Evolutionary conservation across 2,888 invertebrate species (phyloP).

Genomic region (Drosophila barbarae): DNA sequence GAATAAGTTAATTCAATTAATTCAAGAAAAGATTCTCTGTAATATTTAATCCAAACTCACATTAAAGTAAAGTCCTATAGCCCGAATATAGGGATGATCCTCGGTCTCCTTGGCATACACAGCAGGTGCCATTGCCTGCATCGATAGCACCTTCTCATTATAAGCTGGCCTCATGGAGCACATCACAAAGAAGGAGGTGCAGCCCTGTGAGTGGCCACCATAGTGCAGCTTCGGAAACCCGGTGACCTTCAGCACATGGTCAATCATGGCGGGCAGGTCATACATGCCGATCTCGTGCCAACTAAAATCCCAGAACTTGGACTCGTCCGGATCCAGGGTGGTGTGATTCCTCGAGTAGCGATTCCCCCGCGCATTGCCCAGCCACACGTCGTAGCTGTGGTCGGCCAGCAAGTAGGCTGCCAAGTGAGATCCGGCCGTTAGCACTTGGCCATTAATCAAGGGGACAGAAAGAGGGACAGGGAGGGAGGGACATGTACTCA

Average conservation of each 20-base stretch:
- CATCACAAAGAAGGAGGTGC: slow-evolving; percentile 86
- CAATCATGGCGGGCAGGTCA: slow-evolving; percentile 91
- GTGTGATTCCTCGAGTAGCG: slow-evolving; percentile 79
- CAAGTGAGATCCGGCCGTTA: slow-evolving; percentile 34
- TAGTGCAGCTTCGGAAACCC: slow-evolving; percentile 81
- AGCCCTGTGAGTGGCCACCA: slow-evolving; percentile 85
- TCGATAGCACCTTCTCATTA: slow-evolving; percentile 84
- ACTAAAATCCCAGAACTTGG: slow-evolving; percentile 85
- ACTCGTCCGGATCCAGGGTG: slow-evolving; percentile 74
- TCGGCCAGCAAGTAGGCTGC: slow-evolving; percentile 81
- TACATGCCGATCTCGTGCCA: slow-evolving; percentile 92
- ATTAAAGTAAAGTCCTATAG: slow-evolving; percentile 77
- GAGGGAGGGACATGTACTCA: slow-evolving; percentile 54
- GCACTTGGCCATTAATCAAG: slow-evolving; percentile 57
- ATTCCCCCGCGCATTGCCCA: slow-evolving; percentile 79
- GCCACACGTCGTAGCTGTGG: slow-evolving; percentile 78
- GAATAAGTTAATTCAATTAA: not conserved
- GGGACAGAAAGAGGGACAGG: not conserved
- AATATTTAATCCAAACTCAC: slow-evolving; percentile 51
- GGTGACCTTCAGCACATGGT: slow-evolving; percentile 82
- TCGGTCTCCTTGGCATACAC: slow-evolving; percentile 81
- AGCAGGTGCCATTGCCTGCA: slow-evolving; percentile 86
- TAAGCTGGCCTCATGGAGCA: slow-evolving; percentile 83
- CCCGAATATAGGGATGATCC: slow-evolving; percentile 77
- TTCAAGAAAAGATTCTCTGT: not conserved